Evolutionary conservation across 2,113 vertebrate species (phyloP).

Genomic region (Crotalus viridis): DNA sequence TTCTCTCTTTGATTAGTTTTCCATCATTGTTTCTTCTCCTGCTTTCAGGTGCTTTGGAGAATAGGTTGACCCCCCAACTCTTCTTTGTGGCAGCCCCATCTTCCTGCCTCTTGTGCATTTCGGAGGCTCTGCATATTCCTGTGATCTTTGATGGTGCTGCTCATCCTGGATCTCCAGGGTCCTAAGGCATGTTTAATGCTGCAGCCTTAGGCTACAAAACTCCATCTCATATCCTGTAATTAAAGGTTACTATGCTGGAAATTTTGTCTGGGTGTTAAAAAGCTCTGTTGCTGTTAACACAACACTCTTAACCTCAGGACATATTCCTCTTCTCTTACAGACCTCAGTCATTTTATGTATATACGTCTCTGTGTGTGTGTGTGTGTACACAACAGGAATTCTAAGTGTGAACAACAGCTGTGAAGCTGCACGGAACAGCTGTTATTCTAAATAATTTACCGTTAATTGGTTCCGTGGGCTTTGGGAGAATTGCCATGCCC

Average conservation of each 20-base stretch:
- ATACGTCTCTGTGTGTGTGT: background rate
- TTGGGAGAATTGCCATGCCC: conserved; percentile 1
- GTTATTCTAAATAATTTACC: conserved; percentile 56
- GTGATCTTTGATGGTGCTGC: background rate
- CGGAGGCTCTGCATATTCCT: background rate
- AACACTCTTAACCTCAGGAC: background rate
- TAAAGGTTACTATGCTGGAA: background rate
- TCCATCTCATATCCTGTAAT: background rate
- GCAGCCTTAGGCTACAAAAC: background rate
- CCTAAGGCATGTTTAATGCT: background rate
- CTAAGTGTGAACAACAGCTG: conserved; percentile 41
- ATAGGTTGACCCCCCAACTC: background rate
- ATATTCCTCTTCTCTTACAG: conserved; percentile 30
- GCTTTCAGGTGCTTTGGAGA: background rate
- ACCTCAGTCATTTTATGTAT: conserved; percentile 9
- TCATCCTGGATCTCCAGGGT: background rate
- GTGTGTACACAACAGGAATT: background rate
- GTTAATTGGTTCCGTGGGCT: conserved; percentile 40
- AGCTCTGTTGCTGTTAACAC: background rate
- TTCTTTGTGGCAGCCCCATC: background rate
- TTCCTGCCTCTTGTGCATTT: background rate
- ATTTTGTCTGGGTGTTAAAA: background rate
- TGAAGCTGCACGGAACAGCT: conserved; percentile 34
- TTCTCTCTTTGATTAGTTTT: background rate
- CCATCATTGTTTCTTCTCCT: background rate